Evolutionary conservation across 2,113 vertebrate genomes (phyloP), one percentile per base, ranked within the genome.

Genomic region (Anhinga rufa): DNA sequence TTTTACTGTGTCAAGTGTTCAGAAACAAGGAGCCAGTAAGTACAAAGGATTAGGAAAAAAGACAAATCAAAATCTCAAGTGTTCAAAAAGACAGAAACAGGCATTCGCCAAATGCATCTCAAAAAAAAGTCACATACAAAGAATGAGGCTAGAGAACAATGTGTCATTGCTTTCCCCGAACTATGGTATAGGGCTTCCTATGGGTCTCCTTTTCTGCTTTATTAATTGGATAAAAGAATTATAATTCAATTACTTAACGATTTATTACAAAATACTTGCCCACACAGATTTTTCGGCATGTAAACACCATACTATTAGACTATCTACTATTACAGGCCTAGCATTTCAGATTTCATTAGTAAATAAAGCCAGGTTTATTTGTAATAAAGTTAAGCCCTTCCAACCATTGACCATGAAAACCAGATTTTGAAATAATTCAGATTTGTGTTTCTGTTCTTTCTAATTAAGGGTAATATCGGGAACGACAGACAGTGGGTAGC

Each of bases 351-450:
- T 98, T 98, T 98, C 97, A 98, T 98, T 98, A 98, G 98, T 97
- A 98, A 98, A 99, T 98, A 99, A 99, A 99, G 98, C 98, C 99
- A 99, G 99, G 98, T 99, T 99, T 98, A 98, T 98, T 98, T 97
- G 98, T 99, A 99, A 99, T 99, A 99, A 99, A 99, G 99, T 99
- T 99, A 99, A 99, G 98, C 98, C 98, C 98, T 98, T 98, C 98
- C 97, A 98, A 98, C 97, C 96, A 97, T 98, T 98, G 98, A 98
- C 98, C 98, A 98, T 98, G 97, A 97, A 98, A 99, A 99, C 99
- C 98, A 99, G 99, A 99, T 99, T 99, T 99, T 99, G 99, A 99
- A 99, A 99, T 99, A 99, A 99, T 98, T 99, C 99, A 99, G 99
- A 99, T 99, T 99, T 99, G 99, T 99, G 99, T 99, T 99, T 99